phyloP scores from a whole-genome alignment of 1,140 invertebrate species.

The Octopus bimaculoides region DNA sequence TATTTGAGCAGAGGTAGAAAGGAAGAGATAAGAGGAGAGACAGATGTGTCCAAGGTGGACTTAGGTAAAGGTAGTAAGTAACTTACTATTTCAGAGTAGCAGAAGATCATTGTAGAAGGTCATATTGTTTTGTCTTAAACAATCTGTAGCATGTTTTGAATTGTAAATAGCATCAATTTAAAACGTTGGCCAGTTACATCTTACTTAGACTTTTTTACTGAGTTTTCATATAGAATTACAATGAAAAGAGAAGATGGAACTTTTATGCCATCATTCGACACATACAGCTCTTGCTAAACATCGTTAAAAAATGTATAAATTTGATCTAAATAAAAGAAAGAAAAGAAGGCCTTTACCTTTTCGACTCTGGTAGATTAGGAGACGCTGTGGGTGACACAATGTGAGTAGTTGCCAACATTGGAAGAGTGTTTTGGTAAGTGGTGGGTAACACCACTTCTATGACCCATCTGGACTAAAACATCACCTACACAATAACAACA shows the following conservation, averaged over 20 bases:
- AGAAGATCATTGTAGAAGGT: too few relatives aligned
- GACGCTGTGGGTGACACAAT: neutral
- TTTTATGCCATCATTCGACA: neutral
- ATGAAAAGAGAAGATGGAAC: neutral
- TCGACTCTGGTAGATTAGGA: neutral
- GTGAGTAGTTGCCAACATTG: neutral
- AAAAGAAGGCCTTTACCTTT: neutral
- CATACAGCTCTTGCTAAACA: neutral
- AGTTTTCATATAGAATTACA: neutral
- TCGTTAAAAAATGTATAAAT: neutral
- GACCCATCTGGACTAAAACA: constrained; percentile 6
- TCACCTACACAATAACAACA: constrained; percentile 17
- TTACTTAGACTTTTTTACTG: neutral
- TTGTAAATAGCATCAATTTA: too few relatives aligned
- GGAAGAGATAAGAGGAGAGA: too few relatives aligned
- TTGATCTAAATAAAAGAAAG: neutral
- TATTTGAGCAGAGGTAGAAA: too few relatives aligned
- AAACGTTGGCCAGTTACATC: too few relatives aligned
- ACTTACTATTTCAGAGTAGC: too few relatives aligned
- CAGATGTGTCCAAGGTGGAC: too few relatives aligned
- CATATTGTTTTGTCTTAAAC: too few relatives aligned
- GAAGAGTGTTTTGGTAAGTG: constrained; percentile 20
- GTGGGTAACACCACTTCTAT: constrained; percentile 26
- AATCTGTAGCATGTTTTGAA: too few relatives aligned
- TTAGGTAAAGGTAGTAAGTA: too few relatives aligned